phyloP scores from a whole-genome alignment of 2,113 vertebrate genomes.

The Tyrannus savana region DNA sequence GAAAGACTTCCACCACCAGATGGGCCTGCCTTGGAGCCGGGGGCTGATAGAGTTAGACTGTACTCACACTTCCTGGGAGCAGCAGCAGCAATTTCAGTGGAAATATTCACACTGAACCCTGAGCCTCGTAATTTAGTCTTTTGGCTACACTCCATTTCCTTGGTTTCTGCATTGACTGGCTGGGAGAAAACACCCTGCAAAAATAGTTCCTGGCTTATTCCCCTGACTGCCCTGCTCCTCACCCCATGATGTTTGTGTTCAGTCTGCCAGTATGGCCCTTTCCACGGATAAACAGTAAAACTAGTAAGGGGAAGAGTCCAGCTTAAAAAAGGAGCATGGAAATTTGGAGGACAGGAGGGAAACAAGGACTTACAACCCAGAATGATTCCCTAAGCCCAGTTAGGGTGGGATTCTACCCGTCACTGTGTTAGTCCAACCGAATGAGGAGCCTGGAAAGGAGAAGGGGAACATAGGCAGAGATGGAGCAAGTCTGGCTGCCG shows the following conservation, averaged over 20 bases:
- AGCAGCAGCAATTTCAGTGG: background rate
- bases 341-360: background rate
- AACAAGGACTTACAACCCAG: background rate
- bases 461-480: background rate
- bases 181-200: background rate
- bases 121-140: background rate
- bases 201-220: background rate
- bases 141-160: background rate
- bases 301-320: background rate
- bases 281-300: background rate
- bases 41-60: background rate
- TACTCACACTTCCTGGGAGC: background rate
- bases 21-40: background rate
- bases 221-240: background rate
- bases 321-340: background rate
- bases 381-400: background rate
- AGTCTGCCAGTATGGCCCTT: background rate
- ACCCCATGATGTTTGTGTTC: background rate
- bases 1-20: slow-evolving; percentile 38
- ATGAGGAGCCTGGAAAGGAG: background rate
- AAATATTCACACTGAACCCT: background rate
- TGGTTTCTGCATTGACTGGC: background rate
- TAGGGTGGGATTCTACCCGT: background rate
- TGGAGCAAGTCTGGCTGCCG: background rate
- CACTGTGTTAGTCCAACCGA: background rate